Evolutionary conservation across 2,888 invertebrate genomes (phyloP), one percentile per base, ranked within the genome.

Genomic region (Sycophila texana): DNA sequence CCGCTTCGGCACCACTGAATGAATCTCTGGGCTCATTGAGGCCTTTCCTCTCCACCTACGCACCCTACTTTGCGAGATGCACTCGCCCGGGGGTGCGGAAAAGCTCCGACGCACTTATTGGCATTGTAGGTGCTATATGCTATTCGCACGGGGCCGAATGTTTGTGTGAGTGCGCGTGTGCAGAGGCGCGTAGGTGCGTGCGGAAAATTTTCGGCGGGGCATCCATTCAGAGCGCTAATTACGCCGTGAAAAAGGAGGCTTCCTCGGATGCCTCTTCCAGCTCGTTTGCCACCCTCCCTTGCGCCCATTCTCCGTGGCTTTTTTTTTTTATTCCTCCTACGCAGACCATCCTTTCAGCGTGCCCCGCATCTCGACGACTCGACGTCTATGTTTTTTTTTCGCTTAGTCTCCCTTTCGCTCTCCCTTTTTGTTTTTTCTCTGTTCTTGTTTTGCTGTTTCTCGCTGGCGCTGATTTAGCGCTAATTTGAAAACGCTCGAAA

Each of bases 401-500:
- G 26, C 26, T 26, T 26, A 16, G 16, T 12, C 51, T 51, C 60
- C 49, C 4, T 30, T 13, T 58, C 13, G 14, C 13, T 58, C 20
- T n/a, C 58, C 20, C 47, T 57, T 30, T 39, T 7, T 39, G 13
- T 49, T 5, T 66, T 68, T n/a, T 68, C 10, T 22, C 51, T 61
- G 49, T 16, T 20, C 12, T 39, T 63, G 16, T 22, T 22, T 47
- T 49, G 7, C 47, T 7, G n/a, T 47, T 72, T 55, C 68, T 55
- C 68, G 16, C 16, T 49, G 55, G 12, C 49, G 22, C 51, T 22
- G 20, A 72, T 72, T 30, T 55, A 68, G 53, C 53, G 72, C 61
- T 87, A 88, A 88, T 88, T 88, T 86, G 86, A 87, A 88, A 88
- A 88, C 83, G 83, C 84, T 78, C 77, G 80, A 80, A 80, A 83